Evolutionary conservation across 1,140 invertebrate species (phyloP), one percentile per base, ranked within the genome.

Genomic region (Pseudomyrmex sp.): DNA sequence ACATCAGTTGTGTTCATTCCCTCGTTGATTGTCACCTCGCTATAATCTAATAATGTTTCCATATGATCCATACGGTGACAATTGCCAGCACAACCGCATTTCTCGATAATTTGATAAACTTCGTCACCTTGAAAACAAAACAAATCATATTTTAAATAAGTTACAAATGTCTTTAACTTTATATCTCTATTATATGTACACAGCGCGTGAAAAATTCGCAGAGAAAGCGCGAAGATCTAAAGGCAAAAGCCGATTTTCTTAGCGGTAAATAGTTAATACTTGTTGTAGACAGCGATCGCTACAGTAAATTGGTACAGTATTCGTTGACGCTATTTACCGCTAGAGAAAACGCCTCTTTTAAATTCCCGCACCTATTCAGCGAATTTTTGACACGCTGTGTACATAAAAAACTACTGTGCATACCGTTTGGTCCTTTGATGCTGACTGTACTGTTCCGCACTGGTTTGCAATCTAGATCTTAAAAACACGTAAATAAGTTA

Each of bases 341-440:
- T 35, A 35, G 35, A 35, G 5, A 35, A 35, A 35, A 7, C 5
- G 35, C 0, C 5, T 1, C 35, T 35, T 5, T 35, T 35, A 35
- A 35, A 35, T 7, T 7, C 1, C 0, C 35, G 35, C 35, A 35
- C 0, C 5, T 35, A 35, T 7, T 35, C 35, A 7, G 35, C 5
- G 5, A 35, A 35, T 35, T 0, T 7, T 35, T 35, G 35, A 35
- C 0, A 0, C 35, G 5, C 35, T 35, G 35, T 35, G 35, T 35
- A 35, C 5, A 35, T 35, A 35, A 35, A 35, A 35, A 35, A 35
- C 35, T 35, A 35, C 5, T 35, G 5, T 35, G 89, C 82, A 74
- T 86, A 94, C 95, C 95, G 82, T 95, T 95, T 35, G 95, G 95
- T 62, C 95, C 95, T 58, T 91, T 93, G 44, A 95, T 90, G 77